Conservation (phyloP, 2,888 invertebrate genomes). For the Troides aeacus region DNA sequence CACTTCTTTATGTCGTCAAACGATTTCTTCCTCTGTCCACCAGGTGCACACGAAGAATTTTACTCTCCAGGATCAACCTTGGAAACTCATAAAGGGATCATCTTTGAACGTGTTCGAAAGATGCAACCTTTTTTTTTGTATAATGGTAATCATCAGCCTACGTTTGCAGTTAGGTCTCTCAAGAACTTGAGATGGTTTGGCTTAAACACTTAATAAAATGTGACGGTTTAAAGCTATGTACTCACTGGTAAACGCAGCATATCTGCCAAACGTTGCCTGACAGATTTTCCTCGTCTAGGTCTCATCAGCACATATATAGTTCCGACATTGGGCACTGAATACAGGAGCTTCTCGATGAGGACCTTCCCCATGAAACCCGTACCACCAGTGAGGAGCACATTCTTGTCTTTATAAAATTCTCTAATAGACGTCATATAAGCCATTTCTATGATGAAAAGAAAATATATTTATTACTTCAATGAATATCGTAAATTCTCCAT, state of each 20-base stretch:
- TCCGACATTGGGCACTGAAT: constrained; percentile 80
- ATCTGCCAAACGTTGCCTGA: constrained; percentile 80
- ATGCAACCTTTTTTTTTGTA: too few relatives aligned
- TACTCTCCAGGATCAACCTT: too few relatives aligned
- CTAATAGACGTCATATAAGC: constrained; percentile 64
- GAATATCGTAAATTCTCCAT: background rate
- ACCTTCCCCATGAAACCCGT: constrained; percentile 84
- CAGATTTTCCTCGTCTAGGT: constrained; percentile 82
- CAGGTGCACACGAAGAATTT: too few relatives aligned
- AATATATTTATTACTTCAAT: background rate
- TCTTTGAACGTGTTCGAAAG: too few relatives aligned
- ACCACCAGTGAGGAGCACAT: constrained; percentile 81
- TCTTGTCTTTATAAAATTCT: constrained; percentile 80
- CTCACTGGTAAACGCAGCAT: constrained; percentile 82
- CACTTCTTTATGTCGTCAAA: too few relatives aligned
- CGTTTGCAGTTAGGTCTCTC: too few relatives aligned
- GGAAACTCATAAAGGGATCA: too few relatives aligned
- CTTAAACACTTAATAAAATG: too few relatives aligned
- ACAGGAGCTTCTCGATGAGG: constrained; percentile 83
- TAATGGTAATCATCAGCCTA: too few relatives aligned
- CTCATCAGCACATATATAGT: constrained; percentile 82
- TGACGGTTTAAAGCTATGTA: too few relatives aligned
- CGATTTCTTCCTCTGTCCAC: too few relatives aligned
- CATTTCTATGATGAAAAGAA: constrained; percentile 54
- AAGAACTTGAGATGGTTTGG: too few relatives aligned